Conservation (phyloP, 1,140 invertebrate species). For the Cylas formicarius region DNA sequence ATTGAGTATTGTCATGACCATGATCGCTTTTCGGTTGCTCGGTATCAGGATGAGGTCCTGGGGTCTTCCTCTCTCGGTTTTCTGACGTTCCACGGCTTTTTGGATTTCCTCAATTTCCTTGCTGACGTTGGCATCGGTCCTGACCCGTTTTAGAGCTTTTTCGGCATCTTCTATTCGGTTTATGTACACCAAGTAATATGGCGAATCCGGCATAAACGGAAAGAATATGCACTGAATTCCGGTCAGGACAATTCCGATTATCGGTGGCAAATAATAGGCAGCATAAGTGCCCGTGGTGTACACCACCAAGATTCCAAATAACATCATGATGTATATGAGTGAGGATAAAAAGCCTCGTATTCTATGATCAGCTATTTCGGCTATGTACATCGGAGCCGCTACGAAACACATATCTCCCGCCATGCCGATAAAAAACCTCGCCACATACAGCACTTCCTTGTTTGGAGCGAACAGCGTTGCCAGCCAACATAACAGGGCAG, state of each 20-base stretch:
- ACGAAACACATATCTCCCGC: slow-evolving; percentile 34
- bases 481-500: slow-evolving; percentile 54
- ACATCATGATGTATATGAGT: slow-evolving; percentile 32
- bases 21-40: slow-evolving; percentile 28
- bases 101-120: slow-evolving; percentile 30
- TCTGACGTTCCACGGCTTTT: slow-evolving; percentile 23
- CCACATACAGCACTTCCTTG: slow-evolving; percentile 46
- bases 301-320: slow-evolving; percentile 27
- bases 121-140: slow-evolving; percentile 36
- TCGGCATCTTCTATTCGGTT: slow-evolving; percentile 45
- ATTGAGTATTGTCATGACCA: slow-evolving; percentile 29
- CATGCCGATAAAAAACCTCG: slow-evolving; percentile 38
- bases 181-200: slow-evolving; percentile 29
- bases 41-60: slow-evolving; percentile 25
- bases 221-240: slow-evolving; percentile 23
- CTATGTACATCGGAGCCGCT: slow-evolving; percentile 35
- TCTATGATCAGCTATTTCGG: slow-evolving; percentile 35
- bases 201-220: slow-evolving; percentile 33
- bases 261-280: slow-evolving; percentile 21
- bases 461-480: slow-evolving; percentile 44
- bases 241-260: slow-evolving; percentile 26
- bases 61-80: slow-evolving; percentile 21
- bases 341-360: slow-evolving; percentile 31
- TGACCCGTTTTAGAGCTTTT: slow-evolving; percentile 45
- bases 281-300: slow-evolving; percentile 28